Percentiles rank a stretch among this genome's conserved stretches.
Conservation (phyloP, 2,797 vertebrate species). For the Knipowitschia caucasica region DNA sequence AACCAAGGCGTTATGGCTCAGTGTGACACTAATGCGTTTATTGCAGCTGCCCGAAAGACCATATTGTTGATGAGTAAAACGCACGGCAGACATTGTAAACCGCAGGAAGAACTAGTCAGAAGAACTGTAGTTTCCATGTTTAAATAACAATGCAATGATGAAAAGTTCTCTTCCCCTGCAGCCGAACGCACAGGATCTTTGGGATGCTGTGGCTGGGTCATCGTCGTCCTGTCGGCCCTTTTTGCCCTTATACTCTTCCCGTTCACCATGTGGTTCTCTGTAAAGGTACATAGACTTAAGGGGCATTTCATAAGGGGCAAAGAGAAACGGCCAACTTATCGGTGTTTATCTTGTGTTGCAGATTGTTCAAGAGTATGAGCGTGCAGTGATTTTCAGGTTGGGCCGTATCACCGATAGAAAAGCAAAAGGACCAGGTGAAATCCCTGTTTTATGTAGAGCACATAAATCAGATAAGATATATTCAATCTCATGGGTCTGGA, state of each 20-base stretch:
- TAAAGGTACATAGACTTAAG: slow-evolving; percentile 77
- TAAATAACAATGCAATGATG: background rate
- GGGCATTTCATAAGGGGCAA: background rate
- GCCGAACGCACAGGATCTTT: slow-evolving; percentile 63
- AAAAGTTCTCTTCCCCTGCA: background rate
- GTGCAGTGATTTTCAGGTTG: slow-evolving; percentile 80
- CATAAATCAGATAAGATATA: too few species aligned
- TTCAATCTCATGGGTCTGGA: too few species aligned
- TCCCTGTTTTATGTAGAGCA: background rate
- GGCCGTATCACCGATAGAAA: slow-evolving; percentile 76
- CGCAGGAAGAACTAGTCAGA: too few species aligned
- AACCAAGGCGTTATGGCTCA: background rate
- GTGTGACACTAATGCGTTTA: slow-evolving; percentile 6
- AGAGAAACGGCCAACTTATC: background rate
- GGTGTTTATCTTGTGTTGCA: slow-evolving; percentile 24
- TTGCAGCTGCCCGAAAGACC: background rate
- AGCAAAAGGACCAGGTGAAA: slow-evolving; percentile 77
- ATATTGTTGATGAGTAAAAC: too few species aligned
- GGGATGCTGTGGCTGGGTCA: slow-evolving; percentile 79
- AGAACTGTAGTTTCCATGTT: background rate
- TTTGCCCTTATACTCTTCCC: slow-evolving; percentile 78
- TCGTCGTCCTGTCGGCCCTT: slow-evolving; percentile 76
- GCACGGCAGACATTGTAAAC: too few species aligned
- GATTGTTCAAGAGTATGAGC: slow-evolving; percentile 82
- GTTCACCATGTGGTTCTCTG: slow-evolving; percentile 81